These are phyloP conservation scores for Pocillopora grandis DNA, from an alignment of 92 coral and sea anemone genomes.

Conservation along the genomic window DNA sequence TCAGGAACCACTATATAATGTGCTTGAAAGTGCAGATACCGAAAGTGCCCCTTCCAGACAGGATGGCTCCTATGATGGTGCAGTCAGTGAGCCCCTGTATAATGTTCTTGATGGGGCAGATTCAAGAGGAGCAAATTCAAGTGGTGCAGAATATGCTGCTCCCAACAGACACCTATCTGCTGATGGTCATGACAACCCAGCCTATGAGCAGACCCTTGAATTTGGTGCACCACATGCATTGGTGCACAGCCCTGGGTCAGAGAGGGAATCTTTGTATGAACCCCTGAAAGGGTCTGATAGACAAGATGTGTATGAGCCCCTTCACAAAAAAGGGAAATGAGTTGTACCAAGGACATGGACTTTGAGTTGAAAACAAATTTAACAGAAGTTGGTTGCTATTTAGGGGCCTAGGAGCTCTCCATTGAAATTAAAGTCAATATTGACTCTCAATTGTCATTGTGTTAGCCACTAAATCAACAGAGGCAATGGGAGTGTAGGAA, in stretches of 20 bases:
- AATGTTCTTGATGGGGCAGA: slow-evolving; percentile 27
- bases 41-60: background rate
- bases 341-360: background rate
- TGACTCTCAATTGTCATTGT: too few relatives aligned
- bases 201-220: slow-evolving; percentile 43
- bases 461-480: too few relatives aligned
- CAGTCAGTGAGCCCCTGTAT: background rate
- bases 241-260: background rate
- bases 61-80: too few relatives aligned
- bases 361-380: background rate
- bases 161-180: slow-evolving; percentile 5
- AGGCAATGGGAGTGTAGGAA: too few relatives aligned
- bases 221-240: slow-evolving; percentile 4
- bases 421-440: too few relatives aligned
- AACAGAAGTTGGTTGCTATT: background rate
- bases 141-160: background rate
- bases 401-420: too few relatives aligned
- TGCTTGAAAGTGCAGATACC: slow-evolving; percentile 20
- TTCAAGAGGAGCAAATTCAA: slow-evolving; percentile 8
- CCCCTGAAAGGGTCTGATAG: slow-evolving; percentile 9
- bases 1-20: background rate
- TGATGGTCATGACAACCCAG: slow-evolving; percentile 23
- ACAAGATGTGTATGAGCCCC: slow-evolving; percentile 8
- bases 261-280: slow-evolving; percentile 40
- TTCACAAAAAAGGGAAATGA: background rate